These are phyloP conservation scores for Centroberyx gerrardi DNA, from an alignment of 2,797 vertebrate genomes.

Conservation along the genomic window DNA sequence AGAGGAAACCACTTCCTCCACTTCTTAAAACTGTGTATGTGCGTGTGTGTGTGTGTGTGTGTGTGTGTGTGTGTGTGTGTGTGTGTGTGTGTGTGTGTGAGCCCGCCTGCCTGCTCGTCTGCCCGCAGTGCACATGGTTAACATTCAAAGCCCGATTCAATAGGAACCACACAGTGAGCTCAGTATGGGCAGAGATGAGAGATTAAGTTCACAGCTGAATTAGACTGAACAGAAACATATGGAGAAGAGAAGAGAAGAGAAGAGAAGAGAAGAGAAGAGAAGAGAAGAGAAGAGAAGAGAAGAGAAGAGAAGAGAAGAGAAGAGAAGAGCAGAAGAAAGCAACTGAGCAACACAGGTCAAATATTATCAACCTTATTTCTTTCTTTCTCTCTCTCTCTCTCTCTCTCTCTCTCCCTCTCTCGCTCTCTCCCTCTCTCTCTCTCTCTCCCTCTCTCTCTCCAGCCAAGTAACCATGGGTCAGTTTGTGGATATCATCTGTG, in stretches of 20 bases:
- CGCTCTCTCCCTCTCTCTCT: no score
- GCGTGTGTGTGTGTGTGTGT: conserved; percentile 30
- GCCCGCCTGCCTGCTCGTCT: conserved; percentile 64
- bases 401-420: no score
- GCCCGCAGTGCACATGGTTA: conserved; percentile 78
- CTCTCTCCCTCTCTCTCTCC: not conserved
- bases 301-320: not conserved
- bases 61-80: conserved; percentile 31
- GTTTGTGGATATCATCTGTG: no score
- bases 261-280: conserved; percentile 4
- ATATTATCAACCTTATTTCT: no score
- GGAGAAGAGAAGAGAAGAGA: conserved; percentile 24
- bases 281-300: not conserved
- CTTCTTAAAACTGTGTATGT: conserved; percentile 45
- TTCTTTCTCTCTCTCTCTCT: no score
- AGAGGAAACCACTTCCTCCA: conserved; percentile 78
- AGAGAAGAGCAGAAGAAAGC: not conserved
- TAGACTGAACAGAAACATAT: conserved; percentile 70
- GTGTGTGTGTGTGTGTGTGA: conserved; percentile 32
- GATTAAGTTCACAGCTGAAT: conserved; percentile 66
- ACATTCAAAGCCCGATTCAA: conserved; percentile 78
- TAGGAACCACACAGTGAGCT: conserved; percentile 76
- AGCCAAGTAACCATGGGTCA: no score
- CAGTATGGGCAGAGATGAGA: conserved; percentile 67
- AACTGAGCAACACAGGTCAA: not conserved